Evolutionary conservation across 92 coral and sea anemone genomes (phyloP), one percentile per base, ranked within the genome.

Genomic region (Epizoanthus ramosus): DNA sequence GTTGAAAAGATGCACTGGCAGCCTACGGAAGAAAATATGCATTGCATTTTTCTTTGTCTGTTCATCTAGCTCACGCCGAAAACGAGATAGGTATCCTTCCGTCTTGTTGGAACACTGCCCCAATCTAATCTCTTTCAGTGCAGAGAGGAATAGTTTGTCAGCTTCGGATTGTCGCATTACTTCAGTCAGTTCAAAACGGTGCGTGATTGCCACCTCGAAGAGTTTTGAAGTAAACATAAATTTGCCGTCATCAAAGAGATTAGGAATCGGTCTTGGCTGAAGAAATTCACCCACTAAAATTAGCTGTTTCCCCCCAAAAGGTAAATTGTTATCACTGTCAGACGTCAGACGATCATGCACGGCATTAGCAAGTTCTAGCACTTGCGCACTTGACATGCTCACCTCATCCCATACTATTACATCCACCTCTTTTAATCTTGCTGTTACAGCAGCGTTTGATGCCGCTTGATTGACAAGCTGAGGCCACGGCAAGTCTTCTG

Each of bases 251-350:
- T 80, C 89, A 56, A 85, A 89, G 15, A 85, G 53, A 67, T 50
- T 89, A 6, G 92, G 92, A 28, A 74, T 80, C 8, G 92, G 89
- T 31, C 77, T 71, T 37, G 85, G 61, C 73, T 88, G 92, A 45
- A 84, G 61, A 68, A 84, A 84, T 57, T 88, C 92, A 6, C 88
- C 92, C 33, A 88, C 88, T 4, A 85, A 45, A 64, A 88, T 74
- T 16, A 88, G 35, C 63, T 88, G 92, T 69, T 84, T 88, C 18
- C 88, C 92, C 1, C 83, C 84, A 45, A 85, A 89, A 31, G 88
- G 86, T 47, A 60, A 50, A 33, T 21, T 16, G 15, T 61, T 74
- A 5, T 52, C 18, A 6, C 21, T 14, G 16, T 61, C 81, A 19
- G 71, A 31, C 41, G 52, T 43, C 52, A 68, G n/a, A 68, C 73